Evolutionary conservation across 1,140 invertebrate species (phyloP).

Genomic region (Nylanderia fulva): DNA sequence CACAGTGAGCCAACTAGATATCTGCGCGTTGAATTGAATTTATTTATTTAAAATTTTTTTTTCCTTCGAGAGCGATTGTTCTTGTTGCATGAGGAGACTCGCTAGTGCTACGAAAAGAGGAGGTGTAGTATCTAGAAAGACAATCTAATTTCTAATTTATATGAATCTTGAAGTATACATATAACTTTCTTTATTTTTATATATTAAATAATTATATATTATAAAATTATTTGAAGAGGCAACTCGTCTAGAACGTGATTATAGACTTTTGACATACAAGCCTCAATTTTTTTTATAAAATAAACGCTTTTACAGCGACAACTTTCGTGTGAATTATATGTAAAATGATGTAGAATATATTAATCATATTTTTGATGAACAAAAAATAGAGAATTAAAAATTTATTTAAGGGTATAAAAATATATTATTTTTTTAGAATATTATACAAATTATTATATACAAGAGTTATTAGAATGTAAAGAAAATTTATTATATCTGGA

Average conservation of each 20-base stretch:
- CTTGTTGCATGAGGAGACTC: conserved; percentile 59
- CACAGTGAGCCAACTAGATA: conserved; percentile 76
- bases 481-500: not conserved
- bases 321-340: too few relatives aligned
- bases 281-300: not conserved
- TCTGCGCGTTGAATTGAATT: conserved; percentile 57
- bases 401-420: too few relatives aligned
- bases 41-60: not conserved
- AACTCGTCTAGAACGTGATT: conserved; percentile 2
- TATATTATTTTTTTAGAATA: too few relatives aligned
- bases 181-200: too few relatives aligned
- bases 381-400: too few relatives aligned
- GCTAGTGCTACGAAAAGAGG: conserved; percentile 35
- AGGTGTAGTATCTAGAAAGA: conserved; percentile 29
- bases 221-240: not conserved
- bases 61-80: conserved; percentile 47
- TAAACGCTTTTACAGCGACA: not conserved
- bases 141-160: conserved; percentile 21
- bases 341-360: too few relatives aligned
- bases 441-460: too few relatives aligned
- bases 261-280: not conserved
- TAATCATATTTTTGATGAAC: too few relatives aligned
- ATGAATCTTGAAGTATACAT: not conserved
- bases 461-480: too few relatives aligned
- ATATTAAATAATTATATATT: not conserved